Conservation (phyloP, 2,113 vertebrate genomes). For the Oncorhynchus gorbuscha region DNA sequence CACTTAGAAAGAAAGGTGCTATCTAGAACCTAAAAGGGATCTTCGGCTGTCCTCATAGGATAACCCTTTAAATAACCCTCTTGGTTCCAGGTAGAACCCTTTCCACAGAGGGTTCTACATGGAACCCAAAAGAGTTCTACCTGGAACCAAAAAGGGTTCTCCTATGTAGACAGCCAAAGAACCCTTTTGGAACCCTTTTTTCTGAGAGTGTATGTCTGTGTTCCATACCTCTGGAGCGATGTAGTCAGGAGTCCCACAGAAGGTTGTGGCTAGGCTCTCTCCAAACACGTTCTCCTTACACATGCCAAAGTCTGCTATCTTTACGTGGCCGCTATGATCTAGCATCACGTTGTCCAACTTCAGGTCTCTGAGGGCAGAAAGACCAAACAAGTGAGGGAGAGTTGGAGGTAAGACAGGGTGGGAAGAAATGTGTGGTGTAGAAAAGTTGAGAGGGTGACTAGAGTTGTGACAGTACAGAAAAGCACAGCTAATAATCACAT, state of each 20-base stretch:
- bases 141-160: too few relatives aligned
- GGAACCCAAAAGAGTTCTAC: too few relatives aligned
- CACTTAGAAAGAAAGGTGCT: too few relatives aligned
- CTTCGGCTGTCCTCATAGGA: too few relatives aligned
- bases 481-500: neutral
- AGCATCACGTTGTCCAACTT: slow-evolving; percentile 98
- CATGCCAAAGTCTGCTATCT: slow-evolving; percentile 98
- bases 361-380: slow-evolving; percentile 80
- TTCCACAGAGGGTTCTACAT: too few relatives aligned
- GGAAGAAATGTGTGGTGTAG: neutral
- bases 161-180: too few relatives aligned
- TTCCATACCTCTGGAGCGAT: slow-evolving; percentile 83
- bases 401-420: neutral
- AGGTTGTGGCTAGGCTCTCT: slow-evolving; percentile 90
- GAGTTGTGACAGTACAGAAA: neutral
- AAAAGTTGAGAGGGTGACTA: neutral
- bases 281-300: slow-evolving; percentile 93
- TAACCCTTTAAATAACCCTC: too few relatives aligned
- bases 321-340: slow-evolving; percentile 90
- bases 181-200: too few relatives aligned
- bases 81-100: too few relatives aligned
- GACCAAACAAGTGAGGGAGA: neutral
- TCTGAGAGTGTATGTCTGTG: neutral
- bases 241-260: slow-evolving; percentile 97
- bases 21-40: too few relatives aligned